Percentiles rank a stretch among this genome's conserved stretches.
These are phyloP conservation scores for Upupa epops DNA, from an alignment of 2,113 vertebrate genomes.

Conservation along the genomic window DNA sequence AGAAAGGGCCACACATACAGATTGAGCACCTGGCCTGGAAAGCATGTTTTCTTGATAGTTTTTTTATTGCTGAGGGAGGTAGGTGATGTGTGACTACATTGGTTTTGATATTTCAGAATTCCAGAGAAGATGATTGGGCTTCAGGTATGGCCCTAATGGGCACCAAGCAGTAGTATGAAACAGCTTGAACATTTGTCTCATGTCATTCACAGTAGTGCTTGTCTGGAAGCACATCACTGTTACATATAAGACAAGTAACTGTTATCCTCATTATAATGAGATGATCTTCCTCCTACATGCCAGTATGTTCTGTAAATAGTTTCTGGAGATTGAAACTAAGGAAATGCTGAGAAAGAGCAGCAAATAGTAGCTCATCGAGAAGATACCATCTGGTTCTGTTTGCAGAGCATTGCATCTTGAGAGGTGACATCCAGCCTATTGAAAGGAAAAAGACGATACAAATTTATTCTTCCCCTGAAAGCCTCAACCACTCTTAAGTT, in stretches of 20 bases:
- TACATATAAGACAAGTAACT: not conserved
- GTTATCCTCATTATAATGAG: constrained; percentile 19
- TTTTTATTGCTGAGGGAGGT: not conserved
- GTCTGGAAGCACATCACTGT: not conserved
- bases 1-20: not conserved
- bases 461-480: not conserved
- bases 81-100: not conserved
- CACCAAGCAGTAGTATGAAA: not conserved
- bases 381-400: constrained; percentile 53
- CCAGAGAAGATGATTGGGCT: not conserved
- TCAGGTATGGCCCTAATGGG: not conserved
- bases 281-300: not conserved
- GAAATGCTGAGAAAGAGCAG: constrained; percentile 51
- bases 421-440: not conserved
- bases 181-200: not conserved
- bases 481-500: not conserved
- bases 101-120: not conserved
- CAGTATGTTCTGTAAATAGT: constrained; percentile 28
- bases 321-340: not conserved
- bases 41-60: not conserved
- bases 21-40: not conserved
- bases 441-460: not conserved
- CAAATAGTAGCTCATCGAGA: constrained; percentile 22
- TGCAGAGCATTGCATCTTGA: not conserved
- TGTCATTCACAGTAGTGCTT: not conserved